Evolutionary conservation across 2,888 invertebrate genomes (phyloP), one percentile per base, ranked within the genome.

Genomic region (Leptinotarsa haldemani): DNA sequence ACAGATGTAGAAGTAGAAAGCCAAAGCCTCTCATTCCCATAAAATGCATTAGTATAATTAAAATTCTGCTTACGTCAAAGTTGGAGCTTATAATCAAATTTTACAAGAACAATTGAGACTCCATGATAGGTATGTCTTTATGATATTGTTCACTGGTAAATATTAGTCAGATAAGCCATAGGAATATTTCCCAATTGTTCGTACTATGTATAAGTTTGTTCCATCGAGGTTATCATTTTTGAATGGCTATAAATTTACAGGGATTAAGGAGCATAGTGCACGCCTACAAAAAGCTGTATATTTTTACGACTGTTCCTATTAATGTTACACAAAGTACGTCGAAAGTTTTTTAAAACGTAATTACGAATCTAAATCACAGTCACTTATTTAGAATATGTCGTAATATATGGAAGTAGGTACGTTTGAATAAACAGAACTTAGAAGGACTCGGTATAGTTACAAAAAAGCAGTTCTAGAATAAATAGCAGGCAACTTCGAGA

Each of bases 221-320:
- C n/a, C 56, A 56, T 61, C 40, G 61, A 61, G 61, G 61, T 61
- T 61, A 61, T 61, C 40, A 61, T 16, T 30, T 40, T n/a, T 40
- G n/a, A 61, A 61, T 40, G n/a, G 40, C 18, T 30, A 61, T 61
- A 61, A 61, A 61, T 61, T 61, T 3, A 5, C 16, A 61, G 40
- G 61, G 61, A 61, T 61, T 61, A 61, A 12, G 12, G n/a, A 16
- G 16, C 9, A 61, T 40, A 61, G 61, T 40, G n/a, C 7, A 40
- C 61, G 61, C 40, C 61, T 61, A 61, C 40, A 61, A 30, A 40
- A 61, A 30, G 61, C 61, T 61, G 18, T 61, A 30, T 30, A 61
- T 40, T 61, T 58, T 61, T 61, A 61, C 61, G 61, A 61, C 61
- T 40, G 61, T n/a, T 61, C 7, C 18, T n/a, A 61, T 61, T 61